These are phyloP conservation scores for Bombus affinis DNA, from an alignment of 1,140 invertebrate genomes.

Conservation along the genomic window DNA sequence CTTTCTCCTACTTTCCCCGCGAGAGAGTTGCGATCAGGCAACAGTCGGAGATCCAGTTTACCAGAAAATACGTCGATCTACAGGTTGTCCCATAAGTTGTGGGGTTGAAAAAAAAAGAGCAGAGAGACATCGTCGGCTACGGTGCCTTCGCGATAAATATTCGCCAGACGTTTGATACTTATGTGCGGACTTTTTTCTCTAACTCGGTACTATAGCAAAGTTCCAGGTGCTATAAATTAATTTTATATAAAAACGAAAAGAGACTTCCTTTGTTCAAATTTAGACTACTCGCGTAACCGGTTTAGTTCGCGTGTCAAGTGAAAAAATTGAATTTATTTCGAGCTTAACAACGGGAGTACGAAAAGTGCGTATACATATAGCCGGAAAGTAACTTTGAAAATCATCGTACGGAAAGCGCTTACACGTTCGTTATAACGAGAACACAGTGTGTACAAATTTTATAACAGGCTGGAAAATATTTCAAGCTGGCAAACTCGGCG, in stretches of 20 bases:
- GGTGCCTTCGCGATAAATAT: background rate
- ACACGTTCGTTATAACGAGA: background rate
- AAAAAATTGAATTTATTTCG: background rate
- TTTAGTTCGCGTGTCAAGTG: background rate
- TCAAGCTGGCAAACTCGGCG: too few relatives aligned
- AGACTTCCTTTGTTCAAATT: background rate
- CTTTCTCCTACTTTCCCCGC: slow-evolving; percentile 20
- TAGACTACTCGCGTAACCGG: background rate
- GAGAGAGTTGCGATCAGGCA: slow-evolving; percentile 51
- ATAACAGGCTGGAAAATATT: background rate
- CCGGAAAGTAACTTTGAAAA: background rate
- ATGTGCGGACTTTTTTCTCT: too few relatives aligned
- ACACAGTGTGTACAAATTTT: background rate
- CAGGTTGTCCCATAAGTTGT: slow-evolving; percentile 25
- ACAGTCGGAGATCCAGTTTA: slow-evolving; percentile 34
- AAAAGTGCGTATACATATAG: too few relatives aligned
- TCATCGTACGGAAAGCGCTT: background rate
- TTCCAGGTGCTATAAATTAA: background rate
- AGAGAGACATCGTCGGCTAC: background rate
- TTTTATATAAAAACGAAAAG: background rate
- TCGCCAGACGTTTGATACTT: background rate
- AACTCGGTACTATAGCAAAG: too few relatives aligned
- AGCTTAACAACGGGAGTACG: background rate
- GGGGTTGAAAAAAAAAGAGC: too few relatives aligned
- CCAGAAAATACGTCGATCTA: slow-evolving; percentile 20